Conservation (phyloP, 2,113 vertebrate genomes). For the Bos taurus region ARS-UCD2.0 NC_037328.1:57470501-57471000, state of each 20-base stretch:
- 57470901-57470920: background rate
- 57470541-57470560: accelerated
- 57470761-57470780: background rate
- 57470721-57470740: background rate
- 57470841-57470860: background rate
- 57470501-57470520: background rate
- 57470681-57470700: background rate
- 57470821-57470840: background rate
- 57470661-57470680: background rate
- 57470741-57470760: background rate
- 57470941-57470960: background rate
- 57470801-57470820: background rate
- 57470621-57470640: background rate
- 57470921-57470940: background rate
- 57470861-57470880: background rate
- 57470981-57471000: background rate
- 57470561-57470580: background rate
- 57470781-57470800: background rate
- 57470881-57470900: background rate
- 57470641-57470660: background rate
- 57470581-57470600: background rate
- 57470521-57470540: background rate
- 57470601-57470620: background rate
- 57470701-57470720: background rate
- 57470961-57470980: background rate